Evolutionary conservation across 2,888 invertebrate species (phyloP).

Genomic region (Drosophila fungiperda): DNA sequence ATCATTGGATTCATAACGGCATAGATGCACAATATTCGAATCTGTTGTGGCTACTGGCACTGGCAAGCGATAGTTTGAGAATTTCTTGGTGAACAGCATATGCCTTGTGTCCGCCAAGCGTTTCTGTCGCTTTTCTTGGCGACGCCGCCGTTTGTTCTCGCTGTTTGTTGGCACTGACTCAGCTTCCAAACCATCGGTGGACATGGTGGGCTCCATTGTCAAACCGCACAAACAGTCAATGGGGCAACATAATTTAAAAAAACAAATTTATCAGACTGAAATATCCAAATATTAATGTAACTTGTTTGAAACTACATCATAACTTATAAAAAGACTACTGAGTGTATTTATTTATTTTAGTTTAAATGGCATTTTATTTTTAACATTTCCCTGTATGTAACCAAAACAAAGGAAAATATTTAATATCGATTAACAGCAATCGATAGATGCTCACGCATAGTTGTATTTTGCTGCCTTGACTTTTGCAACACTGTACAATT

Average conservation of each 20-base stretch:
- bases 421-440: neutral
- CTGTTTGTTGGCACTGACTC: neutral
- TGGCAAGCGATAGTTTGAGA: constrained; percentile 43
- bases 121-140: constrained; percentile 29
- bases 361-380: neutral
- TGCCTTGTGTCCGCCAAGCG: constrained; percentile 5
- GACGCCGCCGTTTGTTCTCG: constrained; percentile 10
- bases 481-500: neutral
- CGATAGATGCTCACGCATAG: neutral
- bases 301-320: neutral
- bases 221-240: constrained; percentile 2
- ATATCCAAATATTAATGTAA: neutral
- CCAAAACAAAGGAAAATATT: neutral
- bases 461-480: neutral
- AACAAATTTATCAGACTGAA: neutral
- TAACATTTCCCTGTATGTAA: neutral
- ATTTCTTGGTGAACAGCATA: constrained; percentile 16
- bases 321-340: neutral
- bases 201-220: constrained; percentile 33
- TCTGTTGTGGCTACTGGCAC: constrained; percentile 41
- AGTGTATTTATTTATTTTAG: neutral
- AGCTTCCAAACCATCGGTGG: neutral
- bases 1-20: constrained; percentile 31
- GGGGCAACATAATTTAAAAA: constrained; percentile 19
- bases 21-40: constrained; percentile 28